Evolutionary conservation across 2,797 vertebrate genomes (phyloP), one percentile per base, ranked within the genome.

Genomic region (Aplochiton taeniatus): DNA sequence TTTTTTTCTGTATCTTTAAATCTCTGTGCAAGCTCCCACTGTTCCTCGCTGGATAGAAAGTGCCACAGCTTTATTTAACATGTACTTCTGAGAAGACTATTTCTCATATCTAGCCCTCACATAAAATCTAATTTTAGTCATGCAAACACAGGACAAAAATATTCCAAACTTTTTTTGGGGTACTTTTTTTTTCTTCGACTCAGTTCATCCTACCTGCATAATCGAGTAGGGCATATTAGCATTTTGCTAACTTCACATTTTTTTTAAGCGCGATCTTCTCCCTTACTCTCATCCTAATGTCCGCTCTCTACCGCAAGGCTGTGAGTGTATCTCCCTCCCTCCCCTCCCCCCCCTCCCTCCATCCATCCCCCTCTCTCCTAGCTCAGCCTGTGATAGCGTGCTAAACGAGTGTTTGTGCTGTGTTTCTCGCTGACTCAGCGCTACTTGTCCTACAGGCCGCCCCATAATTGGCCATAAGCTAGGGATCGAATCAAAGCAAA

Each of bases 381-480:
- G 66, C 69, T 68, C 70, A 74, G 70, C 69, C 76, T 76, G 70
- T 72, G 76, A 79, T 75, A 79, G 68, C 79, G 80, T 78, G 81
- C 76, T 82, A 87, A 87, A 87, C 85, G 75, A 86, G 76, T 79
- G 79, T 86, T 86, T 86, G 80, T 75, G 70, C 82, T 77, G 70
- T 61, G 59, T 75, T 76, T 74, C 75, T 66, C 52, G 77, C 84
- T 87, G 81, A 87, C 70, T 79, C 58, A 31, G 75, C 73, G 50
- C 66, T 74, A 58, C 66, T 71, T 65, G 61, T 82, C 72, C 68
- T 81, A 79, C 78, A 76, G 80, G 73, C 3, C 19, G 71, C 67
- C 82, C 89, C 84, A 88, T 89, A 85, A 89, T 89, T 87, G 84
- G 79, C 84, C 77, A 80, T 85, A 85, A 88, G 77, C 81, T 87